Percentiles rank a stretch among this genome's conserved stretches.
Evolutionary conservation across 2,888 invertebrate genomes (phyloP).

Genomic region (Andrena bucephala): DNA sequence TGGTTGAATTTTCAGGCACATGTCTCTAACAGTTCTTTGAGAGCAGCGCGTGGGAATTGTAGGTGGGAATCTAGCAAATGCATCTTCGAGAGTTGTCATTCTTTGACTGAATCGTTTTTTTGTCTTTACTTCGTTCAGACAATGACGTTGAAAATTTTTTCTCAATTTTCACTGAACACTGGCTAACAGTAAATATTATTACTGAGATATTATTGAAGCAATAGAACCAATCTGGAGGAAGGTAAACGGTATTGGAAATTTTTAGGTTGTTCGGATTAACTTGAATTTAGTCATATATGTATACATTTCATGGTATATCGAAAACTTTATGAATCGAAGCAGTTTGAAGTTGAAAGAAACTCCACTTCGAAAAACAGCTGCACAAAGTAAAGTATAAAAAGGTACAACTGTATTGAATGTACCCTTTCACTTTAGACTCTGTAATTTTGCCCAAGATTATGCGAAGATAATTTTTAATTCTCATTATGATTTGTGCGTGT

Average conservation of each 20-base stretch:
- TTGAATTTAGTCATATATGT: slow-evolving; percentile 5
- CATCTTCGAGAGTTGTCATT: slow-evolving; percentile 45
- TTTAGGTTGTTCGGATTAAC: background rate
- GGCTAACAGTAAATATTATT: background rate
- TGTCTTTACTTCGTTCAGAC: background rate
- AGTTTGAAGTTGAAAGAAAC: no score
- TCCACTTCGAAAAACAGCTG: no score
- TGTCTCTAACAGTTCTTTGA: slow-evolving; percentile 54
- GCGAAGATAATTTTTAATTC: no score
- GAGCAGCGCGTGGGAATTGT: slow-evolving; percentile 66
- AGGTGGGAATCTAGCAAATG: slow-evolving; percentile 64
- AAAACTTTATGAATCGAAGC: no score
- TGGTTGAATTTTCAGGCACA: slow-evolving; percentile 61
- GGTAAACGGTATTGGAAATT: background rate
- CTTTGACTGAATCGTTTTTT: background rate
- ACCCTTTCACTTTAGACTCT: no score
- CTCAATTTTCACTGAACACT: background rate
- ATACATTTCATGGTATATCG: background rate
- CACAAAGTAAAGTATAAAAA: no score
- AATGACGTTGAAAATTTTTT: background rate
- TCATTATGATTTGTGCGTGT: no score
- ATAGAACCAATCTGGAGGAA: background rate
- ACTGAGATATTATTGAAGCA: background rate
- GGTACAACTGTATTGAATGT: no score
- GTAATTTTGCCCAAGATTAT: no score